Evolutionary conservation across 2,113 vertebrate species (phyloP).

Genomic region (Odontesthes bonariensis): DNA sequence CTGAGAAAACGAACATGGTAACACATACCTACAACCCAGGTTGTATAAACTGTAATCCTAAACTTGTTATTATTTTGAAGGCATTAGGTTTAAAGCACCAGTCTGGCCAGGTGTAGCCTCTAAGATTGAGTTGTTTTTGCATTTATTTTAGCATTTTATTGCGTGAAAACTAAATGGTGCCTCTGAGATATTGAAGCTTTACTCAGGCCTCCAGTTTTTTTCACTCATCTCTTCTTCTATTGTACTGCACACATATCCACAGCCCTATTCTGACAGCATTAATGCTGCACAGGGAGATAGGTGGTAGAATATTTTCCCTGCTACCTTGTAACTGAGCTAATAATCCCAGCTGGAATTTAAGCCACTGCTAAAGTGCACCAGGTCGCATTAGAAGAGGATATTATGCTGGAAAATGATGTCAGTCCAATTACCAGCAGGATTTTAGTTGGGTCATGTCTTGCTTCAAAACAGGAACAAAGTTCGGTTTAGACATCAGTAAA

Average conservation of each 20-base stretch:
- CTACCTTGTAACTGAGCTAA: slow-evolving; percentile 49
- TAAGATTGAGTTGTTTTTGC: background rate
- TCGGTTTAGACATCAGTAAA: background rate
- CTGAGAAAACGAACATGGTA: background rate
- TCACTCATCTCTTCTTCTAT: slow-evolving; percentile 43
- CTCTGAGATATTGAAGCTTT: slow-evolving; percentile 41
- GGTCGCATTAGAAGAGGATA: background rate
- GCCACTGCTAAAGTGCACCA: slow-evolving; percentile 5
- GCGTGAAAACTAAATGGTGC: slow-evolving; percentile 23
- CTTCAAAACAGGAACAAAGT: slow-evolving; percentile 10
- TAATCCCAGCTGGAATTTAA: slow-evolving; percentile 47
- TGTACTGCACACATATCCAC: slow-evolving; percentile 32
- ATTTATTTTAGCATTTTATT: slow-evolving; percentile 12
- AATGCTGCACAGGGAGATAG: slow-evolving; percentile 55
- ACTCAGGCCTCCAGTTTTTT: slow-evolving; percentile 41
- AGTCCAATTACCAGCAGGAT: slow-evolving; percentile 18
- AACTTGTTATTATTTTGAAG: background rate
- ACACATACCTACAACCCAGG: background rate
- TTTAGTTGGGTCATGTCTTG: slow-evolving; percentile 4
- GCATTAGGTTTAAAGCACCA: background rate
- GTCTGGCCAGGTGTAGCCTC: too few relatives aligned
- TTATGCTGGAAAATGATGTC: background rate
- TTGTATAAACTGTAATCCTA: background rate
- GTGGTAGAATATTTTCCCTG: slow-evolving; percentile 56
- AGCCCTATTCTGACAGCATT: slow-evolving; percentile 62